These are phyloP conservation scores for zebrafish (Danio rerio) DNA, from an alignment of 2,113 vertebrate genomes.

Conservation along the genomic window GRCz12tu NC_133177.1:24444501-24445000, in stretches of 20 bases:
- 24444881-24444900: constrained; percentile 7
- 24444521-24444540: background rate
- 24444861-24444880: background rate
- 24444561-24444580: background rate
- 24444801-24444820: background rate
- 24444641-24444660: background rate
- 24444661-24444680: background rate
- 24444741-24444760: background rate
- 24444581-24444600: background rate
- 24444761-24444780: constrained; percentile 1
- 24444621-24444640: constrained; percentile 3
- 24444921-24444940: background rate
- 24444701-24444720: background rate
- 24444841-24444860: background rate
- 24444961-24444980: background rate
- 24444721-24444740: constrained; percentile 9
- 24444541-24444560: background rate
- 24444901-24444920: background rate
- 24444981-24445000: constrained; percentile 21
- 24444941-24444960: background rate
- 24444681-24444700: constrained; percentile 19
- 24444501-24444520: background rate
- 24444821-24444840: background rate
- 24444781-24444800: background rate
- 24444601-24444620: background rate